Conservation (phyloP, 1,140 invertebrate genomes). For the Trichonephila clavipes region DNA sequence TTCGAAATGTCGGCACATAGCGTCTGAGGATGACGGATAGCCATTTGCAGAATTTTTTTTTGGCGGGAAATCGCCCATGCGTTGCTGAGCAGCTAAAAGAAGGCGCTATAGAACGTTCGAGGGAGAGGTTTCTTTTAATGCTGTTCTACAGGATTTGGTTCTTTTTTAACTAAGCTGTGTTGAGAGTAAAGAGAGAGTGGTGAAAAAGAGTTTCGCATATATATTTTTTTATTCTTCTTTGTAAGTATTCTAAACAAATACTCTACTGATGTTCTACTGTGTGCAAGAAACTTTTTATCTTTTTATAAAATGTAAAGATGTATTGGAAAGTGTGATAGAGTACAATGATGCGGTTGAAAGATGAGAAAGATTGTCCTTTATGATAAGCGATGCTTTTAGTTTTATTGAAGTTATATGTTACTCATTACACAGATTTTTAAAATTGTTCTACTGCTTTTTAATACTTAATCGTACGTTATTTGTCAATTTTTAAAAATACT, state of each 20-base stretch:
- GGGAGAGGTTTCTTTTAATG: background rate
- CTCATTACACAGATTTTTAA: too few species aligned
- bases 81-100: background rate
- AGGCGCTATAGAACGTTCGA: background rate
- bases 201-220: background rate
- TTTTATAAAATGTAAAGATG: background rate
- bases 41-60: conserved; percentile 38
- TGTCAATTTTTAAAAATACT: too few species aligned
- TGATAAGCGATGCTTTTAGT: too few species aligned
- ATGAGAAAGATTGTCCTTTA: too few species aligned
- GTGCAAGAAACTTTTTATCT: background rate
- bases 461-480: too few species aligned
- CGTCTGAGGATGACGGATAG: conserved; percentile 68
- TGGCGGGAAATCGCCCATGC: conserved; percentile 58
- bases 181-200: background rate
- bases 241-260: background rate
- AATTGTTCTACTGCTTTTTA: too few species aligned
- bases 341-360: too few species aligned
- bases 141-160: background rate
- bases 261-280: background rate
- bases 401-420: too few species aligned
- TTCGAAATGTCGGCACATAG: conserved; percentile 61
- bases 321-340: too few species aligned
- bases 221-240: background rate
- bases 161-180: conserved; percentile 9